Percentiles rank a stretch among this genome's conserved stretches.
Conservation (phyloP, 2,113 vertebrate genomes). For the Nesogale talazaci region DNA sequence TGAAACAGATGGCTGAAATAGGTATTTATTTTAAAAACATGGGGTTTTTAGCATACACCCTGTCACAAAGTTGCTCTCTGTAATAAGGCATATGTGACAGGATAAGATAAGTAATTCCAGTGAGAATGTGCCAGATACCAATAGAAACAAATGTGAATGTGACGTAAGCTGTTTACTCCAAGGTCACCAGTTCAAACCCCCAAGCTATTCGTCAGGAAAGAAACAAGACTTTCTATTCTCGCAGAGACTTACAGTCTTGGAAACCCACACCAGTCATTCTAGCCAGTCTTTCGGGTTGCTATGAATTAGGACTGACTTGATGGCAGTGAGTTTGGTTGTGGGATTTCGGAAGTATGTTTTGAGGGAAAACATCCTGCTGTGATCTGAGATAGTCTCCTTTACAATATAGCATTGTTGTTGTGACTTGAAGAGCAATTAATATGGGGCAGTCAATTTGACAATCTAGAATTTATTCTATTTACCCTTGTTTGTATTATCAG, state of each 20-base stretch:
- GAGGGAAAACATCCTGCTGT: background rate
- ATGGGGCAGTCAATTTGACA: background rate
- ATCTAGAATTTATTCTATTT: background rate
- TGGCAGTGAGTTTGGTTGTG: too few species aligned
- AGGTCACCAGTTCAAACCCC: too few species aligned
- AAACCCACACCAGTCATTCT: too few species aligned
- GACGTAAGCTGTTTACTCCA: too few species aligned
- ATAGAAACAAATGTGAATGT: background rate
- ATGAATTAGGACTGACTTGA: too few species aligned
- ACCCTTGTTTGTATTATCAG: background rate
- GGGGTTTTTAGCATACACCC: too few species aligned
- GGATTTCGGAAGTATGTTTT: background rate
- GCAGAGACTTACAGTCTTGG: too few species aligned
- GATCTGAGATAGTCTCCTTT: background rate
- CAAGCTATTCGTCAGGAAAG: too few species aligned
- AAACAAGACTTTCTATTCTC: too few species aligned
- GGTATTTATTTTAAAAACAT: too few species aligned
- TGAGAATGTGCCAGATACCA: background rate
- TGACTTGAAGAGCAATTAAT: slow-evolving; percentile 23
- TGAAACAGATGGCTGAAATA: too few species aligned
- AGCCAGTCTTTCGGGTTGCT: too few species aligned
- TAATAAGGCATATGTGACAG: background rate
- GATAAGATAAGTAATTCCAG: background rate
- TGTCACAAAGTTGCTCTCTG: background rate
- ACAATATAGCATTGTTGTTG: background rate